These are phyloP conservation scores for Drosophila cracens DNA, from an alignment of 2,888 invertebrate genomes.

Conservation along the genomic window DNA sequence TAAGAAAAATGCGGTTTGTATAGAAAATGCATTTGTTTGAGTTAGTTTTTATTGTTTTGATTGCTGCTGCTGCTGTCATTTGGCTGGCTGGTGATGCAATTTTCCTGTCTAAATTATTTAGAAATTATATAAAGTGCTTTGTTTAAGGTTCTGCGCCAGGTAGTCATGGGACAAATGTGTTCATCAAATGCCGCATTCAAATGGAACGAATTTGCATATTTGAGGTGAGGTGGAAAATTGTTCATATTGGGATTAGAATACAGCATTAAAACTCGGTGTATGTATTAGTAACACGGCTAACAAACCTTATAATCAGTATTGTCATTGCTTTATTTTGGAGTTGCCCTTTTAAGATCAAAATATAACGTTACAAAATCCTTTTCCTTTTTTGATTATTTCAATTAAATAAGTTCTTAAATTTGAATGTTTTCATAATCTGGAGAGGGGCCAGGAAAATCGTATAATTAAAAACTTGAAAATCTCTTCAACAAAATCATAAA, in stretches of 20 bases:
- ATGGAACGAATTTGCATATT: conserved; percentile 53
- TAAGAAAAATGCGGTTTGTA: conserved; percentile 25
- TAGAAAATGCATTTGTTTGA: conserved; percentile 29
- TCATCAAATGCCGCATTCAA: conserved; percentile 59
- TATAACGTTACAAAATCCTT: neutral
- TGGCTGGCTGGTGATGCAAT: conserved; percentile 58
- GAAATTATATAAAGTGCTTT: conserved; percentile 60
- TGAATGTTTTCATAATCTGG: neutral
- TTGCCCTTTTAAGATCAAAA: neutral
- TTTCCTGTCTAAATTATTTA: conserved; percentile 50
- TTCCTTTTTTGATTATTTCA: neutral
- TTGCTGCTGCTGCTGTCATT: conserved; percentile 17
- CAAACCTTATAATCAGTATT: neutral
- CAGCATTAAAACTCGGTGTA: neutral
- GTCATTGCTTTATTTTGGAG: neutral
- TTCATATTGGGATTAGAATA: conserved; percentile 5
- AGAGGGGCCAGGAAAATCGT: neutral
- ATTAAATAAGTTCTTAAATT: neutral
- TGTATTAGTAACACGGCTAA: too few species aligned
- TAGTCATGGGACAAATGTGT: conserved; percentile 36
- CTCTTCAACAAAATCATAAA: neutral
- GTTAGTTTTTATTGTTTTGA: conserved; percentile 15
- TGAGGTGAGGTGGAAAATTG: neutral
- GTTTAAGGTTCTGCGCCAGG: conserved; percentile 7
- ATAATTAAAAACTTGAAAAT: accelerated